Evolutionary conservation across 2,888 invertebrate genomes (phyloP), one percentile per base, ranked within the genome.

Genomic region (Aspidiotus rigidus): DNA sequence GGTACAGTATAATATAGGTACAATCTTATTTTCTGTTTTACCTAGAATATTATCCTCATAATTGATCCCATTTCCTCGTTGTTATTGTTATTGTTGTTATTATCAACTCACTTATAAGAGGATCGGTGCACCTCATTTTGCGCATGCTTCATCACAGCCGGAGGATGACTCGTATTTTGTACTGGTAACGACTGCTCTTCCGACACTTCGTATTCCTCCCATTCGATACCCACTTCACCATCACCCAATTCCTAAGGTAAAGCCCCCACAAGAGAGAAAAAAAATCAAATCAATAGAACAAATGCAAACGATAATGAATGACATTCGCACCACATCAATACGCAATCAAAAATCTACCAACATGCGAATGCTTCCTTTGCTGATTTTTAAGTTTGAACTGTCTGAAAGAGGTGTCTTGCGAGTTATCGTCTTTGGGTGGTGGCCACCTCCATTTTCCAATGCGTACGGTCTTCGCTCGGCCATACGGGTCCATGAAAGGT

Each of bases 371-470:
- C 77, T 90, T 87, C 55, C 90, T 81, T 72, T 87, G 85, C 76
- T 92, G 91, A 28, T 28, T 28, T 1, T 91, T 83, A 83, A 92
- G 82, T 79, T 93, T 93, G 75, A 93, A 93, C 74, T 92, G 90
- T 70, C 92, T 86, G 75, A 93, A 93, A 57, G 77, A 78, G 7
- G 75, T 72, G 73, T 90, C 91, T 7, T 86, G 84, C 15, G 83
- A 83, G 1, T 86, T 87, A 49, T 77, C 77, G n/a, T 79, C 79
- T 70, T 89, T 88, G 8, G 87, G 86, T 11, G 95, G 95, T 8
- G 97, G 96, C 96, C 96, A 96, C 72, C 90, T 82, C 94, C 94
- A 94, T 79, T 93, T 94, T 1, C 93, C 96, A 69, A 97, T 95
- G 42, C 95, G 82, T 0, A 96, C 94, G 0, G 95, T 96, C 77